These are phyloP conservation scores for Xenotilapia flavipinnis DNA, from an alignment of 2,113 vertebrate genomes.

Conservation along the genomic window DNA sequence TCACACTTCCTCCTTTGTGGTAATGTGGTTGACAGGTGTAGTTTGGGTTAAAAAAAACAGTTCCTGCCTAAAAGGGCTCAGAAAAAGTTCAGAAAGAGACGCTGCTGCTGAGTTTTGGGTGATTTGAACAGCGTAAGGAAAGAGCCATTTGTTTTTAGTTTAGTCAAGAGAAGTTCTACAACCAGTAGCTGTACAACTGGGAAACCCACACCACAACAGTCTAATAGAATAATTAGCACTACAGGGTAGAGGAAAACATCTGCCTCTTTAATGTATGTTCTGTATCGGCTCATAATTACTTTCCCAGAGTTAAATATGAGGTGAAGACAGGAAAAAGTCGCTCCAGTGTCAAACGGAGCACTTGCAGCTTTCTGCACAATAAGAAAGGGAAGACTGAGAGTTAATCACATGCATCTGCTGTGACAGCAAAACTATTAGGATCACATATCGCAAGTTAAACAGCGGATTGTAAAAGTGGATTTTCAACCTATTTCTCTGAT, in stretches of 20 bases:
- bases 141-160: neutral
- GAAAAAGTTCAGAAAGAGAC: fast-evolving
- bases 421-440: neutral
- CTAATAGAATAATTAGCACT: neutral
- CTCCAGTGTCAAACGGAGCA: neutral
- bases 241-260: neutral
- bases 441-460: neutral
- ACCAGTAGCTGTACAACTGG: neutral
- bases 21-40: neutral
- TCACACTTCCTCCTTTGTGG: neutral
- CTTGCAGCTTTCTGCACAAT: neutral
- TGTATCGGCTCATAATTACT: neutral
- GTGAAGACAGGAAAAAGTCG: neutral
- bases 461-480: neutral
- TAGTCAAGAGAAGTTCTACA: neutral
- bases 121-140: neutral
- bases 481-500: neutral
- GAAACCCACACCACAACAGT: neutral
- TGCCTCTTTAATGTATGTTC: neutral
- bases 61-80: neutral
- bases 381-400: neutral
- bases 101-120: neutral
- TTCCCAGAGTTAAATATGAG: neutral
- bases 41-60: neutral
- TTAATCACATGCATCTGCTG: neutral